Evolutionary conservation across 2,888 invertebrate genomes (phyloP).

Genomic region (Drosophila setosimentum): DNA sequence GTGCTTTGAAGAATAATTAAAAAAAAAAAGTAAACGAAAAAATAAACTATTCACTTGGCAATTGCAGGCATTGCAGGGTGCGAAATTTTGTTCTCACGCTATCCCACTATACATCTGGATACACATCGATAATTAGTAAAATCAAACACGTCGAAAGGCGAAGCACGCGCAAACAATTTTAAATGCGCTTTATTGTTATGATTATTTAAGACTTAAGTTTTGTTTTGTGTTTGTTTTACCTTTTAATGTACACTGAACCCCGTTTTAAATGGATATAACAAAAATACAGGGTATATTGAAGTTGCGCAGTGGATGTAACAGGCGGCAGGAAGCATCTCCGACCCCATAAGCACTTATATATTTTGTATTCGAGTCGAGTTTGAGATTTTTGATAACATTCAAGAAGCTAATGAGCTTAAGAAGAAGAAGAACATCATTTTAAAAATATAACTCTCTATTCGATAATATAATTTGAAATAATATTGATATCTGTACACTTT

Average conservation of each 20-base stretch:
- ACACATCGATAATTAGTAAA: constrained; percentile 44
- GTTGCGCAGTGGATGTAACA: not conserved
- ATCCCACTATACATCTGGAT: not conserved
- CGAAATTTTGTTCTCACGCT: constrained; percentile 71
- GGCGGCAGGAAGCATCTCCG: not conserved
- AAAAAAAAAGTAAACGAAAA: constrained; percentile 29
- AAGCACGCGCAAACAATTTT: constrained; percentile 74
- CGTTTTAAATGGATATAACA: too few species aligned
- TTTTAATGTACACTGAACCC: not conserved
- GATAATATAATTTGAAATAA: not conserved
- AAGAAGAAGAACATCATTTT: too few species aligned
- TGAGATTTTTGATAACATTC: not conserved
- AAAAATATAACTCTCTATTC: not conserved
- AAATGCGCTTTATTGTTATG: constrained; percentile 68
- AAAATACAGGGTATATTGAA: not conserved
- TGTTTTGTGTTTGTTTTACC: constrained; percentile 24
- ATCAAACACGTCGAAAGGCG: constrained; percentile 45
- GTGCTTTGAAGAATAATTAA: constrained; percentile 45
- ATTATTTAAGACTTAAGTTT: constrained; percentile 49
- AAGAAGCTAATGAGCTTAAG: too few species aligned
- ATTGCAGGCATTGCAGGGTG: constrained; percentile 32
- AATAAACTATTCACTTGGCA: constrained; percentile 33
- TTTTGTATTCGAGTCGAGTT: not conserved
- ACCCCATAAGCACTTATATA: not conserved
- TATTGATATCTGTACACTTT: not conserved